These are phyloP conservation scores for Dryadula phaetusa DNA, from an alignment of 2,888 invertebrate species.

Conservation along the genomic window DNA sequence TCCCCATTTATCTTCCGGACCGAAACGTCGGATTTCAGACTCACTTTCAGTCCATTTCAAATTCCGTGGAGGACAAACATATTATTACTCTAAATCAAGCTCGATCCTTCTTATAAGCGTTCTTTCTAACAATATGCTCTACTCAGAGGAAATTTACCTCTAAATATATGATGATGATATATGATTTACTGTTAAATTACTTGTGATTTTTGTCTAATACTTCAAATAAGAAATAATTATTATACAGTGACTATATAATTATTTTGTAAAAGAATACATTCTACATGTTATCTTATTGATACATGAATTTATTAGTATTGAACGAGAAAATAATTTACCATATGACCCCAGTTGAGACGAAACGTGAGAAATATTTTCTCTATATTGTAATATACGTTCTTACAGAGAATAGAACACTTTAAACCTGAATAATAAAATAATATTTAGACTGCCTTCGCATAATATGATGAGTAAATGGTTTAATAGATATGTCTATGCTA, in stretches of 20 bases:
- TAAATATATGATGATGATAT: conserved; percentile 3
- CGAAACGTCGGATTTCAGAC: conserved; percentile 1
- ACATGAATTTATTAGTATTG: not conserved
- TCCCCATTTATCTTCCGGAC: conserved; percentile 19
- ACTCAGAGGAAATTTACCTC: conserved; percentile 35
- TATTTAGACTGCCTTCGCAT: not conserved
- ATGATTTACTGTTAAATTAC: conserved; percentile 12
- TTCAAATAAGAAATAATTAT: not conserved
- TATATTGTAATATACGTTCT: not conserved
- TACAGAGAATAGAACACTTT: not conserved
- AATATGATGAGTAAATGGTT: not conserved
- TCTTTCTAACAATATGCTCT: conserved; percentile 30
- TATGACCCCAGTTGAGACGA: conserved; percentile 41
- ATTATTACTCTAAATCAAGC: conserved; percentile 25
- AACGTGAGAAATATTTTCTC: not conserved
- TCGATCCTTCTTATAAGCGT: conserved; percentile 22
- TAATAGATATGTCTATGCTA: conserved; percentile 9
- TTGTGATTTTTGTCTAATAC: conserved; percentile 16
- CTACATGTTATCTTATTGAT: not conserved
- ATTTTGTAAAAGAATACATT: not conserved
- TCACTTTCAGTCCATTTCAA: conserved; percentile 8
- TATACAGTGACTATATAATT: not conserved
- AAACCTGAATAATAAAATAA: conserved; percentile 8
- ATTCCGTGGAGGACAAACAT: not conserved
- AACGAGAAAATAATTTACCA: not conserved